Conservation (phyloP, 2,113 vertebrate genomes). For the Leucoraja erinaceus region DNA sequence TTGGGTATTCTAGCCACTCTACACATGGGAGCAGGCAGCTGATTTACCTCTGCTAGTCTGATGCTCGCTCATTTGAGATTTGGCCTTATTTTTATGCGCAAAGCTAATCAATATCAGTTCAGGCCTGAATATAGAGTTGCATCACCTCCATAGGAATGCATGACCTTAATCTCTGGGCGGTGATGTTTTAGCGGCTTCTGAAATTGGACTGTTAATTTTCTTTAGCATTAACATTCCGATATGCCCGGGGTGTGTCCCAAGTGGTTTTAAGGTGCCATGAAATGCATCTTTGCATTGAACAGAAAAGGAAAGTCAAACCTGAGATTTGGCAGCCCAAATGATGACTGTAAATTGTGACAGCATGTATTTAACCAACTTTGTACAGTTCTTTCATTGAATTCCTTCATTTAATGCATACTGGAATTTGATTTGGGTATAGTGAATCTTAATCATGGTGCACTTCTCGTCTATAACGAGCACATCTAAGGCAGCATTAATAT, state of each 20-base stretch:
- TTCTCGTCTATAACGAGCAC: neutral
- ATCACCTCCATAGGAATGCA: no score
- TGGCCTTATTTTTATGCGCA: neutral
- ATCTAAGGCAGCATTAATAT: neutral
- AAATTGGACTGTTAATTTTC: neutral
- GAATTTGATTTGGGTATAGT: neutral
- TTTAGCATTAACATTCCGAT: neutral
- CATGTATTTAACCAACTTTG: neutral
- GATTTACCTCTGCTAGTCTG: no score
- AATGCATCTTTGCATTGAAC: neutral
- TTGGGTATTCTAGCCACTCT: neutral
- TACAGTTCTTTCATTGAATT: neutral
- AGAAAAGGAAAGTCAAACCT: slow-evolving; percentile 35
- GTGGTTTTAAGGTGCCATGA: neutral
- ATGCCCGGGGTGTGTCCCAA: neutral
- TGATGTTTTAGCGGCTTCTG: neutral
- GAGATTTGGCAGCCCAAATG: slow-evolving; percentile 33
- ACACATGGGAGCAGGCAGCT: neutral
- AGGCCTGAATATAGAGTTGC: neutral
- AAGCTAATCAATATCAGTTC: neutral
- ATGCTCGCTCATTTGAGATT: neutral
- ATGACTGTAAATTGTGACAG: slow-evolving; percentile 26
- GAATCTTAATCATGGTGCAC: neutral
- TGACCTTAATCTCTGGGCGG: neutral
- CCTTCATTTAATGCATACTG: neutral